phyloP scores from a whole-genome alignment of 2,113 vertebrate species.

The Harpagus bidentatus region DNA sequence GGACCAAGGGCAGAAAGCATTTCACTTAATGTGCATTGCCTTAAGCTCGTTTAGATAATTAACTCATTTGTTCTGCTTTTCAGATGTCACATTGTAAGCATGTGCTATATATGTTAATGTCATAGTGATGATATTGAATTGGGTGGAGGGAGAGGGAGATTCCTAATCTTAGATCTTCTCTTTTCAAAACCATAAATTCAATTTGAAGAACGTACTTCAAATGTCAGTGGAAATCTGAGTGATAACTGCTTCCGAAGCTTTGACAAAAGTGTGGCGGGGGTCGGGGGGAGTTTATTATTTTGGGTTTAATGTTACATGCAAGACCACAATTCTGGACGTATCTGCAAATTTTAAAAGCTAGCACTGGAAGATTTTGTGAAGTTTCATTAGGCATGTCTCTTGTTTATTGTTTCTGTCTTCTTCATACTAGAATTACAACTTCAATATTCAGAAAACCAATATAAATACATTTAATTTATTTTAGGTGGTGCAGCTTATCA shows the following conservation, averaged over 20 bases:
- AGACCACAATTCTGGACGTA: not conserved
- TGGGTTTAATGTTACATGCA: not conserved
- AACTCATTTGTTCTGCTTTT: not conserved
- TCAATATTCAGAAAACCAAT: not conserved
- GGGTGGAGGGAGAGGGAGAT: not conserved
- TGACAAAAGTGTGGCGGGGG: not conserved
- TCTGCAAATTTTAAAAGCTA: not conserved
- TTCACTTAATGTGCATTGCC: not conserved
- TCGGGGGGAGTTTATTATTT: not conserved
- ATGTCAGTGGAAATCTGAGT: not conserved
- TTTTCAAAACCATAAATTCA: not conserved
- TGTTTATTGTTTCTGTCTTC: not conserved
- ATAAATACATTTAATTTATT: slow-evolving; percentile 47
- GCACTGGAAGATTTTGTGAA: not conserved
- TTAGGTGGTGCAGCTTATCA: slow-evolving; percentile 97
- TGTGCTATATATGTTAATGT: not conserved
- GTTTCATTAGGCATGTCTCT: not conserved
- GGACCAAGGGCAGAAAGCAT: not conserved
- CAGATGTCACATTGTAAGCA: not conserved
- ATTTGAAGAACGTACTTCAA: not conserved
- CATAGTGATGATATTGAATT: not conserved
- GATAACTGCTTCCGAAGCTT: not conserved
- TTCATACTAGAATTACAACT: not conserved
- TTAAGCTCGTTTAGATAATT: not conserved
- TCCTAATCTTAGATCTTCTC: not conserved